Conservation (phyloP, 2,113 vertebrate species). For the Cyanoderma ruficeps region DNA sequence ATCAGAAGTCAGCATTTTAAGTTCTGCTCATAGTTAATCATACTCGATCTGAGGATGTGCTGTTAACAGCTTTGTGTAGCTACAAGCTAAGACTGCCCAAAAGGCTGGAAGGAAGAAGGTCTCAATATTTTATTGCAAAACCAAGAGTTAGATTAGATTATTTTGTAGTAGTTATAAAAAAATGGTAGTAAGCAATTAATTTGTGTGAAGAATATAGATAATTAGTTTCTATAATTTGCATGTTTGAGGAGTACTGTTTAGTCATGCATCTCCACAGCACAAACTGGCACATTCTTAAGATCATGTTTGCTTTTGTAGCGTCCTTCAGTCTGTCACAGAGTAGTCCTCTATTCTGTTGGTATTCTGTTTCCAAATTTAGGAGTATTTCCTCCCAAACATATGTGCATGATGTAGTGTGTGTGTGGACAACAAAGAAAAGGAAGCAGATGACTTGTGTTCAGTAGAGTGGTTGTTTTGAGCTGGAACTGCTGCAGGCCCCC, state of each 20-base stretch:
- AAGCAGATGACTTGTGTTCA: constrained; percentile 5
- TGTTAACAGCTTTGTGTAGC: background rate
- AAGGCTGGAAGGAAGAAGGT: background rate
- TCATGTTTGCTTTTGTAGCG: background rate
- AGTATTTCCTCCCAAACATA: background rate
- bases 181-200: background rate
- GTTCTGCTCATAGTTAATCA: background rate
- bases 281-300: background rate
- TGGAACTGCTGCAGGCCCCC: background rate
- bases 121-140: background rate
- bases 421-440: background rate
- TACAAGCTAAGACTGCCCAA: background rate
- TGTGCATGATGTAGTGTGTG: background rate
- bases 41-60: background rate
- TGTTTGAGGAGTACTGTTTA: background rate
- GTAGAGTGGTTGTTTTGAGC: background rate
- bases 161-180: background rate
- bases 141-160: background rate
- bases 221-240: background rate
- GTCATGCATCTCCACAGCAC: background rate
- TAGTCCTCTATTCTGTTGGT: background rate
- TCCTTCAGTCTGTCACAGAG: background rate
- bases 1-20: background rate
- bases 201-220: background rate
- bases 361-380: background rate